Conservation (phyloP, 2,797 vertebrate species). For the Leptodactylus fallax region DNA sequence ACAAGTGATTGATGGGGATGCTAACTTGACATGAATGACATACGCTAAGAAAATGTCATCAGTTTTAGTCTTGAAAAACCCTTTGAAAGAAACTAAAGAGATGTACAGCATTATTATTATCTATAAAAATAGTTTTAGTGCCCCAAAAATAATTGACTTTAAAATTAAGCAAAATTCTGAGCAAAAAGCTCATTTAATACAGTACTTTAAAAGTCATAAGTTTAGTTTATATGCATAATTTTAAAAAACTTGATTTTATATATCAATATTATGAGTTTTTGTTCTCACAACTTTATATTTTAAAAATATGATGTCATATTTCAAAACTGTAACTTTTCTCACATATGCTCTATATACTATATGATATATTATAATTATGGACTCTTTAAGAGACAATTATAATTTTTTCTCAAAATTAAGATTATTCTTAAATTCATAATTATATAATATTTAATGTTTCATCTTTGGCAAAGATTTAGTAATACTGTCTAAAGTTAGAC, state of each 20-base stretch:
- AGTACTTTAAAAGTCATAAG: too few relatives aligned
- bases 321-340: not conserved
- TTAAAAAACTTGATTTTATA: too few relatives aligned
- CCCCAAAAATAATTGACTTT: not conserved
- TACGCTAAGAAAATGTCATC: too few relatives aligned
- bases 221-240: not conserved
- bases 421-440: not conserved
- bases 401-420: not conserved
- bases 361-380: not conserved
- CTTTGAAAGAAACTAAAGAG: not conserved
- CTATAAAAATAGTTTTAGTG: not conserved
- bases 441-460: not conserved
- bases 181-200: too few relatives aligned
- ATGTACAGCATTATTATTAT: not conserved
- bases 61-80: too few relatives aligned
- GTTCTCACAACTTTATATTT: not conserved
- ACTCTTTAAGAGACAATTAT: not conserved
- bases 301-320: not conserved
- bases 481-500: too few relatives aligned
- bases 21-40: too few relatives aligned
- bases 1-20: too few relatives aligned
- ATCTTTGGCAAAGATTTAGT: too few relatives aligned
- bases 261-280: not conserved
- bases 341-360: not conserved
- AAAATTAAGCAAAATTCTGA: too few relatives aligned